Evolutionary conservation across 2,888 invertebrate genomes (phyloP).

Genomic region (Strigamia crassipes): DNA sequence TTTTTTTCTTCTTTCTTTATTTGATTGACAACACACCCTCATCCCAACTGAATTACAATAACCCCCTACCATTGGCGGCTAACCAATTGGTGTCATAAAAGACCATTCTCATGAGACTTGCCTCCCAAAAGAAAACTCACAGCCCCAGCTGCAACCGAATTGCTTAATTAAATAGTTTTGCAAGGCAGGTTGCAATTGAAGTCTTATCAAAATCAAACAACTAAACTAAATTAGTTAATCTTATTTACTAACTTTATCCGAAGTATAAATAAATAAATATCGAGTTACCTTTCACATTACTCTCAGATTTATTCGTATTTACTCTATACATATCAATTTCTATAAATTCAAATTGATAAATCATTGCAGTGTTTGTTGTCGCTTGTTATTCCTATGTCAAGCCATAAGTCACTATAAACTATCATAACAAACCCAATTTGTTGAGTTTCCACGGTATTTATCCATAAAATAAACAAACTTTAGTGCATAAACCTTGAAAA

Average conservation of each 20-base stretch:
- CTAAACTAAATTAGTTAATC: background rate
- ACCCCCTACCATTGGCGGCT: constrained; percentile 7
- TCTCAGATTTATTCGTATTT: too few relatives aligned
- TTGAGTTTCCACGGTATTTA: background rate
- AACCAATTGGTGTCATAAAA: constrained; percentile 21
- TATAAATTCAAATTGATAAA: too few relatives aligned
- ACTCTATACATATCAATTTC: too few relatives aligned
- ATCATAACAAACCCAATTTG: background rate
- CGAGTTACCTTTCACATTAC: too few relatives aligned
- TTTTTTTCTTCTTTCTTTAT: background rate
- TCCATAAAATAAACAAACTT: background rate
- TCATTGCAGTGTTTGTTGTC: too few relatives aligned
- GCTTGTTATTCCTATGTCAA: background rate
- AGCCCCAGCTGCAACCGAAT: constrained; percentile 11
- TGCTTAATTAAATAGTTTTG: constrained; percentile 16
- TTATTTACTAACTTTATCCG: background rate
- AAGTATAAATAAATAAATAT: too few relatives aligned
- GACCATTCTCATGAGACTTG: background rate
- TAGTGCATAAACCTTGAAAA: background rate
- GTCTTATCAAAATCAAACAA: background rate
- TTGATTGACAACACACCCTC: constrained; percentile 16
- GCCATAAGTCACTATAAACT: background rate
- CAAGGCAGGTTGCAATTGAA: background rate
- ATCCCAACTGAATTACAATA: constrained; percentile 15
- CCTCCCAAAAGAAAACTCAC: background rate